These are phyloP conservation scores for Crax fasciolata DNA, from an alignment of 2,797 vertebrate species.

Conservation along the genomic window DNA sequence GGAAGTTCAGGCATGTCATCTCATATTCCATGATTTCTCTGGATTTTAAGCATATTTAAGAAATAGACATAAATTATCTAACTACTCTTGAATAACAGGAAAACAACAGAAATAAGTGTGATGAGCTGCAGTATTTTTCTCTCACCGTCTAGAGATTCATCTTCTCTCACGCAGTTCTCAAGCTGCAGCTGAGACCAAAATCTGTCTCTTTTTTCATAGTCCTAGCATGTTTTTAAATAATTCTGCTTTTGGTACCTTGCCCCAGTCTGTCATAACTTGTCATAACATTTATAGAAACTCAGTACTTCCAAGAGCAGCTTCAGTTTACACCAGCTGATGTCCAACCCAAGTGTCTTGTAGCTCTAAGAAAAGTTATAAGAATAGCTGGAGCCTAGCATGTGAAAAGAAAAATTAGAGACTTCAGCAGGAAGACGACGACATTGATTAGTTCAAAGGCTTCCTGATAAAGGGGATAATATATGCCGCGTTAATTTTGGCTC, in stretches of 20 bases:
- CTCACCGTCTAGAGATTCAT: not conserved
- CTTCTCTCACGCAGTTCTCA: conserved; percentile 7
- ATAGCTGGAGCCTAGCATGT: not conserved
- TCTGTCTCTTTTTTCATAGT: not conserved
- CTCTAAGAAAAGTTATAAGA: conserved; percentile 9
- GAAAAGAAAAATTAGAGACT: conserved; percentile 31
- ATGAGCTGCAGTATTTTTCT: not conserved
- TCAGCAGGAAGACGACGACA: not conserved
- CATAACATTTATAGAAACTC: not conserved
- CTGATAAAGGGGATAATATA: conserved; percentile 24
- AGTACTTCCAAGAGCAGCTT: not conserved
- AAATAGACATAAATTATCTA: not conserved
- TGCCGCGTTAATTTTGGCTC: not conserved
- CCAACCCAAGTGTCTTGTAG: not conserved
- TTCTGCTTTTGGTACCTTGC: conserved; percentile 30
- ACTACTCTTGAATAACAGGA: not conserved
- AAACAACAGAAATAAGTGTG: not conserved
- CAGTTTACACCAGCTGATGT: not conserved
- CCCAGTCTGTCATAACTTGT: not conserved
- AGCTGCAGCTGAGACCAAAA: not conserved
- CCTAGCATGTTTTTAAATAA: conserved; percentile 9
- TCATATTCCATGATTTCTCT: not conserved
- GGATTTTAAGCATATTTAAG: not conserved
- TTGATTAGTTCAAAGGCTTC: conserved; percentile 29
- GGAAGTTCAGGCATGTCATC: not conserved